Evolutionary conservation across 2,888 invertebrate species (phyloP), one percentile per base, ranked within the genome.

Genomic region (Synanthedon vespiformis): DNA sequence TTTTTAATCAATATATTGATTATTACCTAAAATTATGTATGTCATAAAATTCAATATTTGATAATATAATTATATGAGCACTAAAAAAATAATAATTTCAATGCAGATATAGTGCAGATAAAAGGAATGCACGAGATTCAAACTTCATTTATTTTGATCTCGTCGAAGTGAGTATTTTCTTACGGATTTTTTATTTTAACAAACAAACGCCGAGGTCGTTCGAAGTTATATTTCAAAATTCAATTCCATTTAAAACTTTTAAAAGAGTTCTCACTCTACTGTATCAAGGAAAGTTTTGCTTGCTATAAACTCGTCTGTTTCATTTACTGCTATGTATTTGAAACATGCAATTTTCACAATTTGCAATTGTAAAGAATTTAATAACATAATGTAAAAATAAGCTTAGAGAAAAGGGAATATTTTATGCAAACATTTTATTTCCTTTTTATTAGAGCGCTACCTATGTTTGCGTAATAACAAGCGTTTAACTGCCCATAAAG

Each of bases 401-500:
- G 11, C 8, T 48, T 1, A 13, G 50, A 48, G 40, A 47, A 50
- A 40, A 11, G 47, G 5, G 53, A 54, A 57, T 51, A 52, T 57
- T 48, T 52, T 54, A 53, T 55, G 47, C 53, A 52, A 51, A 22
- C 54, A 52, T 59, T 73, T 70, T 70, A 70, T 74, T 68, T 67
- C 64, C 61, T 67, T 71, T 68, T 66, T 62, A 59, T 59, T 57
- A 64, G 65, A 64, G 64, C 64, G 65, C 69, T 72, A 70, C 68
- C 70, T 75, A 72, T 74, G 72, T 74, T 65, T 70, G 71, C 62
- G 68, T 70, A 70, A 72, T 75, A 77, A 78, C 78, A 78, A 72
- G 67, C 78, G 68, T 77, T 80, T 80, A 80, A 80, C 77, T 76
- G 77, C 72, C 77, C 76, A 76, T 81, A 79, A 80, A 80, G 64